Evolutionary conservation across 2,888 invertebrate species (phyloP).

Genomic region (Tortricodes alternella): DNA sequence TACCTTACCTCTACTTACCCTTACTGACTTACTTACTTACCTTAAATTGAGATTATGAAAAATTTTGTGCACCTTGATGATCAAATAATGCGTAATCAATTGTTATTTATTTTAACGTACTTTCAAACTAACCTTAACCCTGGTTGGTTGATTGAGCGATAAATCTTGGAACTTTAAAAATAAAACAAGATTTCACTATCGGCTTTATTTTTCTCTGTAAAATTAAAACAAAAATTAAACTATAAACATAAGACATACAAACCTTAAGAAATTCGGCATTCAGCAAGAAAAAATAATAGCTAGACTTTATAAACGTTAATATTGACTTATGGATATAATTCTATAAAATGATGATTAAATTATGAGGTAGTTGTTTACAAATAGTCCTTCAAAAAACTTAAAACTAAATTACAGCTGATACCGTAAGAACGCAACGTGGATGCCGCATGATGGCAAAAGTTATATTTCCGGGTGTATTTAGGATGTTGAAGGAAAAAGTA

Average conservation of each 20-base stretch:
- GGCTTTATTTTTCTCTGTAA: conserved; percentile 76
- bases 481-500: no score
- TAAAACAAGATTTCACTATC: conserved; percentile 45
- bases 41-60: no score
- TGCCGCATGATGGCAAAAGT: no score
- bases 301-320: conserved; percentile 74
- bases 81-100: no score
- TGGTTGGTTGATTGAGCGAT: not conserved
- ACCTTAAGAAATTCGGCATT: conserved; percentile 65
- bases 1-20: no score
- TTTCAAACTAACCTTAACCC: no score
- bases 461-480: no score
- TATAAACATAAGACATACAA: conserved; percentile 71
- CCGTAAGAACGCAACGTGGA: no score
- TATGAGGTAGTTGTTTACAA: conserved; percentile 82
- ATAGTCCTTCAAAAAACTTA: conserved; percentile 75
- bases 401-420: conserved; percentile 49
- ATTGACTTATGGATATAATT: conserved; percentile 76
- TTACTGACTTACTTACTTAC: no score
- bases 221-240: conserved; percentile 79
- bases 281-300: conserved; percentile 59
- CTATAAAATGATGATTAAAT: conserved; percentile 72
- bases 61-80: no score
- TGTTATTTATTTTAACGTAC: no score
- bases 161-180: not conserved